Evolutionary conservation across 2,888 invertebrate species (phyloP).

Genomic region (Heliconius ethilla): DNA sequence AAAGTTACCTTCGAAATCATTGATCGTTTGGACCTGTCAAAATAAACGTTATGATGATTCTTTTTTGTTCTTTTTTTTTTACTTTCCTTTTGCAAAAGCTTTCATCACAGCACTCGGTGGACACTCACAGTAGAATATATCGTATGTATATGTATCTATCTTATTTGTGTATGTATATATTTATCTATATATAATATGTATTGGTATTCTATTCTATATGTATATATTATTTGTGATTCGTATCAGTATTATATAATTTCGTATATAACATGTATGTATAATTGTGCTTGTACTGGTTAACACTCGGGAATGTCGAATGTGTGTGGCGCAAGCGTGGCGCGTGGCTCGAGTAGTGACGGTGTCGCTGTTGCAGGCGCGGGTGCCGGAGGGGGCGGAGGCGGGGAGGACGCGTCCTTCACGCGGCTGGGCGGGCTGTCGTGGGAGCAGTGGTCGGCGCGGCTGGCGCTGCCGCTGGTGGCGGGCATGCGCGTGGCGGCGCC

Average conservation of each 20-base stretch:
- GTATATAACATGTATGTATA: constrained; percentile 63
- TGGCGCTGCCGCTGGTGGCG: constrained; percentile 86
- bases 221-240: constrained; percentile 9
- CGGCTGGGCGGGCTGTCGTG: constrained; percentile 86
- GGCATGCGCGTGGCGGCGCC: constrained; percentile 78
- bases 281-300: constrained; percentile 73
- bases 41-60: constrained; percentile 73
- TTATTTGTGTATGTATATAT: constrained; percentile 27
- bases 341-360: constrained; percentile 16
- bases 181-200: constrained; percentile 44
- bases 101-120: constrained; percentile 81
- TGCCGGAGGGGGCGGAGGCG: constrained; percentile 49
- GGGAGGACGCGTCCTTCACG: constrained; percentile 67
- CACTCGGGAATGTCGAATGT: constrained; percentile 65
- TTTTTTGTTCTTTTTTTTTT: constrained; percentile 73
- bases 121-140: constrained; percentile 76
- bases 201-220: constrained; percentile 26
- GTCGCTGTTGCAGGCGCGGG: constrained; percentile 48
- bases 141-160: constrained; percentile 55
- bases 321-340: constrained; percentile 19
- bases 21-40: constrained; percentile 44
- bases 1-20: constrained; percentile 44
- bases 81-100: constrained; percentile 75
- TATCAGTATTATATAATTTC: constrained; percentile 21
- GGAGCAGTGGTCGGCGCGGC: constrained; percentile 88